Percentiles rank a stretch among this genome's conserved stretches.
These are phyloP conservation scores for Xyrichtys novacula DNA, from an alignment of 2,797 vertebrate species.

Conservation along the genomic window DNA sequence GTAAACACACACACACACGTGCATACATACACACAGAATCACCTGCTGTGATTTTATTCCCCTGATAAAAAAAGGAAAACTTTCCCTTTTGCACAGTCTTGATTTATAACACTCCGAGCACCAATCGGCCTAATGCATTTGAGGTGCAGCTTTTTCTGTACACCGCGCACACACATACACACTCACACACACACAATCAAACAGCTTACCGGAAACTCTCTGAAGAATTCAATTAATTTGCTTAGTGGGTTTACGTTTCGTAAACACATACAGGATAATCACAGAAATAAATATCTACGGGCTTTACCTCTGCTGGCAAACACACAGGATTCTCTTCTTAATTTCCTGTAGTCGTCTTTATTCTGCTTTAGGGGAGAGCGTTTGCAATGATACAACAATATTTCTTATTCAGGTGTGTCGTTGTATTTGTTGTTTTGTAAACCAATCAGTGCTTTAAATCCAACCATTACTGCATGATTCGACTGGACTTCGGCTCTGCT, in stretches of 20 bases:
- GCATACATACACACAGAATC: background rate
- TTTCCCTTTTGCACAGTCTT: background rate
- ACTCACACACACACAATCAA: background rate
- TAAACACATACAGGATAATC: slow-evolving; percentile 8
- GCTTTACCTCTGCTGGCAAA: background rate
- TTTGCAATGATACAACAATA: background rate
- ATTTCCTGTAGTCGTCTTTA: background rate
- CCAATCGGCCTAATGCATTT: slow-evolving; percentile 56
- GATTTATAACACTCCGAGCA: slow-evolving; percentile 29
- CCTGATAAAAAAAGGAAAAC: background rate
- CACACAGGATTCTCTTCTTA: background rate
- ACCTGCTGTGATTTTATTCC: background rate
- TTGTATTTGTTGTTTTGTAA: too few relatives aligned
- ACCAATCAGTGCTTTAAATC: too few relatives aligned
- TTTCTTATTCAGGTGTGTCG: too few relatives aligned
- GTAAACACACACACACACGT: background rate
- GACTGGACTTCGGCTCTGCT: too few relatives aligned
- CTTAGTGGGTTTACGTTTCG: slow-evolving; percentile 28
- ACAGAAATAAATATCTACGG: slow-evolving; percentile 7
- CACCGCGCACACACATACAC: background rate
- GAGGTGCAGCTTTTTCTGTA: background rate
- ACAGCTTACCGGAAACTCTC: slow-evolving; percentile 7
- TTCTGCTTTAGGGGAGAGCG: background rate
- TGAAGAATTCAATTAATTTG: slow-evolving; percentile 7
- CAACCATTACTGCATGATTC: too few relatives aligned